Percentiles rank a stretch among this genome's conserved stretches.
These are phyloP conservation scores for Intellagama lesueurii DNA, from an alignment of 2,797 vertebrate genomes.

Conservation along the genomic window DNA sequence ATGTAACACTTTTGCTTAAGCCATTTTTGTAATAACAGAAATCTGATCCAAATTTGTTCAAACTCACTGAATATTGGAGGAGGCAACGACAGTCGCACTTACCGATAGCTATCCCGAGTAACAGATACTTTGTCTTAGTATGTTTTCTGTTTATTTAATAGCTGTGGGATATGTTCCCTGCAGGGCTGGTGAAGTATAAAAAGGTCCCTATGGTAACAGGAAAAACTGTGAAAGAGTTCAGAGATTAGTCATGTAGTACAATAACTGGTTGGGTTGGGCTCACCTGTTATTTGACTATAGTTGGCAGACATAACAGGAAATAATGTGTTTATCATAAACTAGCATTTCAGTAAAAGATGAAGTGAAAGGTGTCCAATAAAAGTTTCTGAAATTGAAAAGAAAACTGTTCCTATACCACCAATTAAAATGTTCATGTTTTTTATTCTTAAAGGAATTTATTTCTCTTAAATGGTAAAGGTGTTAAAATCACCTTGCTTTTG, in stretches of 20 bases:
- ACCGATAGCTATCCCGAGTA: slow-evolving; percentile 24
- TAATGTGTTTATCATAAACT: not conserved
- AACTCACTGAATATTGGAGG: slow-evolving; percentile 14
- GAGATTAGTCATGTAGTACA: slow-evolving; percentile 31
- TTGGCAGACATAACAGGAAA: not conserved
- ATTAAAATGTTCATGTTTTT: not conserved
- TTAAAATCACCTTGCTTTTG: not conserved
- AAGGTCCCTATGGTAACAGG: slow-evolving; percentile 48
- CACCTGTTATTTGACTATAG: slow-evolving; percentile 14
- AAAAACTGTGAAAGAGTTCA: slow-evolving; percentile 36
- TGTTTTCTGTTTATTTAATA: slow-evolving; percentile 22
- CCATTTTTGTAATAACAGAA: not conserved
- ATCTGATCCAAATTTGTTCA: slow-evolving; percentile 13
- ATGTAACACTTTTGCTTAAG: not conserved
- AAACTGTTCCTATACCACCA: not conserved
- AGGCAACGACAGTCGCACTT: not conserved
- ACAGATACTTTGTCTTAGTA: not conserved
- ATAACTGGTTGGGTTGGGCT: slow-evolving; percentile 24
- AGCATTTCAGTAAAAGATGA: not conserved
- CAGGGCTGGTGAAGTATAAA: slow-evolving; percentile 29
- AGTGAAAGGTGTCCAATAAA: slow-evolving; percentile 1
- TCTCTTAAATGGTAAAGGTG: too few species aligned
- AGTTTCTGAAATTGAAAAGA: not conserved
- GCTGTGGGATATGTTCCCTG: slow-evolving; percentile 12
- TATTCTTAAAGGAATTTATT: not conserved